Evolutionary conservation across 1,140 invertebrate genomes (phyloP).

Genomic region (Heliconius congener): DNA sequence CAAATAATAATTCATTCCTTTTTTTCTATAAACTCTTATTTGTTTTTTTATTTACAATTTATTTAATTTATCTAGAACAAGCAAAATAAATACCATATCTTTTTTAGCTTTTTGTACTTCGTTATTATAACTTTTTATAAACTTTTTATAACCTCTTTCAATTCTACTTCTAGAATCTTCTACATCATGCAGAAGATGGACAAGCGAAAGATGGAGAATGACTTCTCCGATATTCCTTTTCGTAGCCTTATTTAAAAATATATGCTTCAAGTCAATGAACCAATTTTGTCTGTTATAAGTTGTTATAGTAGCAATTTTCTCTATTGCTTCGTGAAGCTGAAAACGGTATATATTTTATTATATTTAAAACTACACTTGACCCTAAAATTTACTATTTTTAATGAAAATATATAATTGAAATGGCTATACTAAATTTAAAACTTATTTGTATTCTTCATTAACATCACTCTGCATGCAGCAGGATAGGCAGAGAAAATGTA

Average conservation of each 20-base stretch:
- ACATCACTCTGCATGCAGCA: too few species aligned
- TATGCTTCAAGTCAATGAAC: conserved; percentile 53
- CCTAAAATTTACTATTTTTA: too few species aligned
- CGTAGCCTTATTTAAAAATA: conserved; percentile 47
- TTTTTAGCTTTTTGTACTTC: conserved; percentile 44
- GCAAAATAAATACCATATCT: conserved; percentile 53
- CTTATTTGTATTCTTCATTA: too few species aligned
- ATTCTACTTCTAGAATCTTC: conserved; percentile 35
- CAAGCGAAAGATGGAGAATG: conserved; percentile 52
- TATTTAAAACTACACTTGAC: not conserved
- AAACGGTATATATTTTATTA: conserved; percentile 32
- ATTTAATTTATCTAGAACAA: conserved; percentile 43
- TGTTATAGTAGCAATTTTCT: conserved; percentile 53
- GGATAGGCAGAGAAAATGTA: not conserved
- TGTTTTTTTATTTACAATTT: not conserved
- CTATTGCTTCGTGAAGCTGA: conserved; percentile 61
- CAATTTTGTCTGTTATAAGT: conserved; percentile 55
- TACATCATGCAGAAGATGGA: conserved; percentile 50
- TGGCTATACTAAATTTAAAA: too few species aligned
- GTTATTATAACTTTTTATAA: conserved; percentile 44
- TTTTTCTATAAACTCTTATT: not conserved
- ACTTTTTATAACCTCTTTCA: conserved; percentile 27
- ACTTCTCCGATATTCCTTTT: conserved; percentile 45
- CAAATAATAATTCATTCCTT: not conserved
- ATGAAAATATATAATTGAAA: too few species aligned